These are phyloP conservation scores for Rhagium mordax DNA, from an alignment of 2,888 invertebrate genomes.

Conservation along the genomic window DNA sequence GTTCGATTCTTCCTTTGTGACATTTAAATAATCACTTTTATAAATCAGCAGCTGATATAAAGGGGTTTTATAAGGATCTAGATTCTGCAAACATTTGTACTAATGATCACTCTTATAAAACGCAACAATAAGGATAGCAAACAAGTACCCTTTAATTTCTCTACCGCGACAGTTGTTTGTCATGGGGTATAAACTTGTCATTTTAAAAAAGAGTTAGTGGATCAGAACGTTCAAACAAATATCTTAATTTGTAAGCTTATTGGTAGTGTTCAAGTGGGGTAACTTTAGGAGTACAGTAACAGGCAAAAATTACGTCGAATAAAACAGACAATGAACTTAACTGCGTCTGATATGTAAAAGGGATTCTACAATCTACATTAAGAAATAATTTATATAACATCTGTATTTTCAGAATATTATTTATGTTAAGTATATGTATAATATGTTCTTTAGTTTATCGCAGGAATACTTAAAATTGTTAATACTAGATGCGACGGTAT, in stretches of 20 bases:
- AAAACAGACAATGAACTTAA: neutral
- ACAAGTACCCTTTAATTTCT: slow-evolving; percentile 42
- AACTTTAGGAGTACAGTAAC: slow-evolving; percentile 13
- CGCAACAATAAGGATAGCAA: slow-evolving; percentile 16
- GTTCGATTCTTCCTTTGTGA: neutral
- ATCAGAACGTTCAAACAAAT: slow-evolving; percentile 46
- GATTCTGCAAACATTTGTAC: slow-evolving; percentile 23
- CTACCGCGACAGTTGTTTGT: slow-evolving; percentile 53
- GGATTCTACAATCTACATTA: no score
- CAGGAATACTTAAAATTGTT: no score
- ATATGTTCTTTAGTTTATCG: no score
- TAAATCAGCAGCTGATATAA: neutral
- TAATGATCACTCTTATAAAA: slow-evolving; percentile 21
- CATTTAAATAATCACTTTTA: neutral
- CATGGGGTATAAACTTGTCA: slow-evolving; percentile 39
- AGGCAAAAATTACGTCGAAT: neutral
- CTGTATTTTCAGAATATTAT: no score
- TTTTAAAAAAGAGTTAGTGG: slow-evolving; percentile 40
- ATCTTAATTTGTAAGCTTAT: slow-evolving; percentile 49
- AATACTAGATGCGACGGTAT: no score
- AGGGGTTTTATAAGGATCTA: neutral
- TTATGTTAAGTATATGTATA: no score
- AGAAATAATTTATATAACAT: no score
- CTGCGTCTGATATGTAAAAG: no score
- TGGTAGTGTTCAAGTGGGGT: slow-evolving; percentile 29